Conservation (phyloP, 2,888 invertebrate species). For the Cremastobaeus sp. region DNA sequence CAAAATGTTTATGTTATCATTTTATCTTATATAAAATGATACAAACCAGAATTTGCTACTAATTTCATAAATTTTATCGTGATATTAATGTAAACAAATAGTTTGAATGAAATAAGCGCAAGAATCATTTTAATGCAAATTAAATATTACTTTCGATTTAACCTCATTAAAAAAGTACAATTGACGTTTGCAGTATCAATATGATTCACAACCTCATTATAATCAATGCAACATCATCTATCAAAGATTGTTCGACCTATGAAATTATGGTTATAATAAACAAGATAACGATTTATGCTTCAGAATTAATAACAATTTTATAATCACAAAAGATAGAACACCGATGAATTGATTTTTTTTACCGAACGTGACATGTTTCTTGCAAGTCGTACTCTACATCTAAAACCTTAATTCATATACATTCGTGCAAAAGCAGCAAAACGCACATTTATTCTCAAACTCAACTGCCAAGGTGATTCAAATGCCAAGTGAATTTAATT, state of each 20-base stretch:
- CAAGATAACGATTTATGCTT: conserved; percentile 37
- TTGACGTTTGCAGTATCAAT: no score
- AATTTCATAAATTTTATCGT: conserved; percentile 24
- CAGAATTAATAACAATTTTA: conserved; percentile 35
- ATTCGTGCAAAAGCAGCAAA: conserved; percentile 67
- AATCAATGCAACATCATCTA: conserved; percentile 32
- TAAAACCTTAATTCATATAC: conserved; percentile 53
- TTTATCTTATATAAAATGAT: conserved; percentile 1
- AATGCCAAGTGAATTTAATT: conserved; percentile 78
- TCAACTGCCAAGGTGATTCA: conserved; percentile 78
- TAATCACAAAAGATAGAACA: conserved; percentile 41
- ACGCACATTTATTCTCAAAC: conserved; percentile 76
- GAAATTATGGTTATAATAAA: conserved; percentile 29
- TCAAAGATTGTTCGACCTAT: conserved; percentile 49
- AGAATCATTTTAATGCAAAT: no score
- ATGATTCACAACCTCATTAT: conserved; percentile 2
- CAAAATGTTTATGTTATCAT: no score
- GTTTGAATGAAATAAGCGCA: no score
- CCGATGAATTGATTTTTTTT: conserved; percentile 54
- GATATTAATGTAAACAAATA: conserved; percentile 30
- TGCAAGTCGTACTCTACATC: conserved; percentile 47
- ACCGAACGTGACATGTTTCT: conserved; percentile 32
- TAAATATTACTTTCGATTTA: no score
- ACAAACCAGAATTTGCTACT: conserved; percentile 17
- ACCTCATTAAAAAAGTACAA: no score